These are phyloP conservation scores for Limnephilus auricula DNA, from an alignment of 2,888 invertebrate species.

Conservation along the genomic window DNA sequence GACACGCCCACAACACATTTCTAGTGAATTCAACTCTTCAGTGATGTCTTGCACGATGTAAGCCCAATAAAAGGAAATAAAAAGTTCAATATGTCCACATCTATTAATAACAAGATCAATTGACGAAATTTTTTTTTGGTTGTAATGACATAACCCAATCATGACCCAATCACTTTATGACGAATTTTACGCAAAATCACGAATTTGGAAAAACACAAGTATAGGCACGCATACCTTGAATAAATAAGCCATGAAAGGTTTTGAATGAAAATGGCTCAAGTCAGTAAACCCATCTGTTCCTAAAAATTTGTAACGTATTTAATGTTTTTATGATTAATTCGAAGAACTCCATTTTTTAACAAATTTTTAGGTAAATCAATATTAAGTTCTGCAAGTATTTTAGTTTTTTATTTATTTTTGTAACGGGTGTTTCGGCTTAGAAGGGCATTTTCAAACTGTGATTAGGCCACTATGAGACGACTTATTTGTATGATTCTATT, in stretches of 20 bases:
- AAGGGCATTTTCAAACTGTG: too few relatives aligned
- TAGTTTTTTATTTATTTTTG: too few relatives aligned
- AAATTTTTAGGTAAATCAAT: too few relatives aligned
- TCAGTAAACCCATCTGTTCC: not conserved
- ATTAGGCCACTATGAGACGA: too few relatives aligned
- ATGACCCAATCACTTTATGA: not conserved
- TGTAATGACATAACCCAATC: not conserved
- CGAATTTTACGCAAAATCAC: not conserved
- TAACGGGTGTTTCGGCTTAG: too few relatives aligned
- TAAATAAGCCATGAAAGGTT: not conserved
- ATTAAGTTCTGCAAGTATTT: too few relatives aligned
- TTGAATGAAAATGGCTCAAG: not conserved
- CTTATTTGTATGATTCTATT: too few relatives aligned
- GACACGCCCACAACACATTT: too few relatives aligned
- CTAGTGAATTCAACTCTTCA: too few relatives aligned
- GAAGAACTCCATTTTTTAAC: too few relatives aligned
- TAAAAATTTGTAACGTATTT: too few relatives aligned
- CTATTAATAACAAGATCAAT: not conserved
- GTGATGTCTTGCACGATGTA: not conserved
- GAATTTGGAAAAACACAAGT: not conserved
- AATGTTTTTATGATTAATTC: too few relatives aligned
- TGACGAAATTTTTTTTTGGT: not conserved
- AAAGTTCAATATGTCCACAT: not conserved
- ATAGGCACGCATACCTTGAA: not conserved
- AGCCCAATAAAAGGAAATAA: not conserved